Percentiles rank a stretch among this genome's conserved stretches.
Evolutionary conservation across 1,140 invertebrate genomes (phyloP).

Genomic region (Camponotus pennsylvanicus): DNA sequence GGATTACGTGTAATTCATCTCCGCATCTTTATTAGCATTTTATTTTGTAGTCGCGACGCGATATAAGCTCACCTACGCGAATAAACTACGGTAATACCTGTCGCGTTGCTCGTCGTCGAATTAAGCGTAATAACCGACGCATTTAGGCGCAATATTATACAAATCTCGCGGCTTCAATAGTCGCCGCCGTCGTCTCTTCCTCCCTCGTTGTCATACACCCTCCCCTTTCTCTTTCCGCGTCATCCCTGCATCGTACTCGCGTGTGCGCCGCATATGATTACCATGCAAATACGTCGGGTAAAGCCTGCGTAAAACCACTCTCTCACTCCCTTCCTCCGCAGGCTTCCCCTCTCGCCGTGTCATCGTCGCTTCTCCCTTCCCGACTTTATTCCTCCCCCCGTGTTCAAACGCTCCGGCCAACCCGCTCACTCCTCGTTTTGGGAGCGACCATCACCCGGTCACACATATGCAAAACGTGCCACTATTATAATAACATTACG

Average conservation of each 20-base stretch:
- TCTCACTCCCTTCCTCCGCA: background rate
- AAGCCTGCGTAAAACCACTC: slow-evolving; percentile 73
- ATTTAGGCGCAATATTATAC: slow-evolving; percentile 80
- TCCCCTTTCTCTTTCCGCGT: background rate
- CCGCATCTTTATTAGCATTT: slow-evolving; percentile 1
- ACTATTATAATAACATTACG: slow-evolving; percentile 85
- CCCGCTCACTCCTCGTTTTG: background rate
- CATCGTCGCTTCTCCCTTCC: slow-evolving; percentile 20
- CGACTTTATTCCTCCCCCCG: slow-evolving; percentile 33
- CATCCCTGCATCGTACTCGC: slow-evolving; percentile 71
- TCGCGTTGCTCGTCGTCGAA: slow-evolving; percentile 68
- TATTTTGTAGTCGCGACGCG: slow-evolving; percentile 42
- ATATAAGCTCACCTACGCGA: slow-evolving; percentile 41
- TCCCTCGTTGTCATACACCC: slow-evolving; percentile 41
- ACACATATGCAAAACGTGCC: slow-evolving; percentile 84
- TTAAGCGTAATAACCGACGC: slow-evolving; percentile 83
- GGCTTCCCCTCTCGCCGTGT: background rate
- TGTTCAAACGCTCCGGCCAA: background rate
- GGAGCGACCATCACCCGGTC: slow-evolving; percentile 70
- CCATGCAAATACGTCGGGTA: slow-evolving; percentile 81
- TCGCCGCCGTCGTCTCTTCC: slow-evolving; percentile 44
- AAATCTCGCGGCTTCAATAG: slow-evolving; percentile 72
- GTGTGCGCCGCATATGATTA: slow-evolving; percentile 82
- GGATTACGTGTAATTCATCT: too few species aligned
- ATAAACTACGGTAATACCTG: slow-evolving; percentile 42